phyloP scores from a whole-genome alignment of 1,140 invertebrate species.

The Piezodorus guildinii region DNA sequence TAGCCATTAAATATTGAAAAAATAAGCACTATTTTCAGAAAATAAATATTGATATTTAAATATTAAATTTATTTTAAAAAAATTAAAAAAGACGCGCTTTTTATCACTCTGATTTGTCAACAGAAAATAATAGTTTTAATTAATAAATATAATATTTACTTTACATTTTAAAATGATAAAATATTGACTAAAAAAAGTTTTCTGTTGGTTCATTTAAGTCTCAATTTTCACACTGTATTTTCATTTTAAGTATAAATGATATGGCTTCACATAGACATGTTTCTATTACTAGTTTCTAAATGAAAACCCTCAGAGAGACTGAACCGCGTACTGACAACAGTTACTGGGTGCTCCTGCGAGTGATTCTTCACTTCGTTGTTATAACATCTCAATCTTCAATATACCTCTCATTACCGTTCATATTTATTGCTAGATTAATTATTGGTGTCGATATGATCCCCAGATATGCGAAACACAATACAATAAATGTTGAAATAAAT shows the following conservation, averaged over 20 bases:
- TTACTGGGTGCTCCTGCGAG: background rate
- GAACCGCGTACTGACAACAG: slow-evolving; percentile 4
- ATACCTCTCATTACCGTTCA: too few species aligned
- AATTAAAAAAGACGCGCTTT: slow-evolving; percentile 8
- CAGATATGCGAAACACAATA: slow-evolving; percentile 14
- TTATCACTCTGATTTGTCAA: slow-evolving; percentile 10
- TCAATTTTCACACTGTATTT: slow-evolving; percentile 10
- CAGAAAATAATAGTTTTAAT: slow-evolving; percentile 16
- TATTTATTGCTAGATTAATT: background rate
- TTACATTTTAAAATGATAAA: slow-evolving; percentile 11
- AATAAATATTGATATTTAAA: slow-evolving; percentile 22
- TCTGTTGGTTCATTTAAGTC: slow-evolving; percentile 21
- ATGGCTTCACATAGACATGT: slow-evolving; percentile 17
- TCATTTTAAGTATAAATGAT: slow-evolving; percentile 13
- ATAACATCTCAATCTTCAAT: background rate
- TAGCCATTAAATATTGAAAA: slow-evolving; percentile 19
- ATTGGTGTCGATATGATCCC: slow-evolving; percentile 10
- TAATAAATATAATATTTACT: slow-evolving; percentile 12
- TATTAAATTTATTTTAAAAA: slow-evolving; percentile 15
- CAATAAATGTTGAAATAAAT: slow-evolving; percentile 7
- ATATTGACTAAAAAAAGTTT: slow-evolving; percentile 19
- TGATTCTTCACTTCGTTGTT: slow-evolving; percentile 11
- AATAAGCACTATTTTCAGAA: slow-evolving; percentile 21
- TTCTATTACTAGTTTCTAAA: background rate
- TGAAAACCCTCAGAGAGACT: slow-evolving; percentile 1